Percentiles rank a stretch among this genome's conserved stretches.
Evolutionary conservation across 2,888 invertebrate genomes (phyloP).

Genomic region (Gibbula magus): DNA sequence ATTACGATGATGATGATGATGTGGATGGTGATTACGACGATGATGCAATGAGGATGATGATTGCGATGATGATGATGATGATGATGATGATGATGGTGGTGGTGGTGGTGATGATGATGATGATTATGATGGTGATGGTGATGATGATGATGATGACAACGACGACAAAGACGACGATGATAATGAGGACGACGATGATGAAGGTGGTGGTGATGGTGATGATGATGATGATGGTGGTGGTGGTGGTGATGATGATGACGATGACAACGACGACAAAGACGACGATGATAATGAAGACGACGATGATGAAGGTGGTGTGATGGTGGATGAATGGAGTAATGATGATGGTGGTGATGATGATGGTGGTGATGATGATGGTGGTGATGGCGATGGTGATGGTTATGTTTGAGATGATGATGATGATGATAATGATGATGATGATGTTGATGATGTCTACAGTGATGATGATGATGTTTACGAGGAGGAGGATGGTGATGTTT

Average conservation of each 20-base stretch:
- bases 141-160: neutral
- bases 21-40: neutral
- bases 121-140: neutral
- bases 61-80: neutral
- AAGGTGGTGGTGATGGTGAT: neutral
- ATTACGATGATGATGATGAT: no score
- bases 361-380: neutral
- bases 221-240: neutral
- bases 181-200: neutral
- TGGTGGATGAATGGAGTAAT: neutral
- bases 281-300: neutral
- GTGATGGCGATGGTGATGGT: neutral
- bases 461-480: no score
- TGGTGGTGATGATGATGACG: neutral
- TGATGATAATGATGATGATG: neutral
- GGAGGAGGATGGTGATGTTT: no score
- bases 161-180: neutral
- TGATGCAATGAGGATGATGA: neutral
- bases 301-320: neutral
- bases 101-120: neutral
- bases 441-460: neutral
- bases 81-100: neutral
- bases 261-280: neutral
- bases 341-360: neutral
- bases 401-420: neutral